These are phyloP conservation scores for Copidosoma aretas DNA, from an alignment of 2,888 invertebrate genomes.

Conservation along the genomic window DNA sequence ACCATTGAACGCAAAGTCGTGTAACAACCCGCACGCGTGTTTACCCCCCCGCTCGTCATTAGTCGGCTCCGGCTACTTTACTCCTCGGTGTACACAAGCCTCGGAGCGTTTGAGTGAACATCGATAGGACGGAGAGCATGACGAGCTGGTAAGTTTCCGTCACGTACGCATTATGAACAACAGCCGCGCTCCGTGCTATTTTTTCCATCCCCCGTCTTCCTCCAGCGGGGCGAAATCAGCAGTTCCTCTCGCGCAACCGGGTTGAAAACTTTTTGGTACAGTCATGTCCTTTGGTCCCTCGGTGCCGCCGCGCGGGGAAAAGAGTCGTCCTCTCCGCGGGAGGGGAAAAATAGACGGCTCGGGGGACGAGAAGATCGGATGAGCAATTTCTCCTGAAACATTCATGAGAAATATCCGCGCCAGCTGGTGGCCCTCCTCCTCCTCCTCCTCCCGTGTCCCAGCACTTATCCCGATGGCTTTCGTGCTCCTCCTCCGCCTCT, in stretches of 20 bases:
- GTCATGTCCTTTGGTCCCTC: too few species aligned
- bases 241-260: too few species aligned
- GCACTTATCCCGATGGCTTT: constrained; percentile 55
- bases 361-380: constrained; percentile 61
- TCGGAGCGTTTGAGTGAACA: constrained; percentile 11
- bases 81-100: background rate
- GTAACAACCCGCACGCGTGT: constrained; percentile 12
- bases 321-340: too few species aligned
- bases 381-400: constrained; percentile 62
- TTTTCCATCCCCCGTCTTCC: too few species aligned
- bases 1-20: constrained; percentile 9
- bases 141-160: constrained; percentile 17
- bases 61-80: background rate
- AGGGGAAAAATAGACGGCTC: constrained; percentile 45
- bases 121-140: constrained; percentile 20
- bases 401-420: constrained; percentile 61
- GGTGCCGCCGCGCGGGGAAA: background rate
- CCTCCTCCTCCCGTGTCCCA: too few species aligned
- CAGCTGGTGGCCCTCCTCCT: constrained; percentile 44
- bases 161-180: background rate
- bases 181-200: too few species aligned
- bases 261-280: background rate
- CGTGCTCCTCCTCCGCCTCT: constrained; percentile 43
- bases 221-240: too few species aligned
- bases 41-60: background rate